A percentile compares a stretch with the other conserved stretches of the same genome.
These are phyloP conservation scores for Pandemis corylana DNA, from an alignment of 2,888 invertebrate species.

Conservation along the genomic window DNA sequence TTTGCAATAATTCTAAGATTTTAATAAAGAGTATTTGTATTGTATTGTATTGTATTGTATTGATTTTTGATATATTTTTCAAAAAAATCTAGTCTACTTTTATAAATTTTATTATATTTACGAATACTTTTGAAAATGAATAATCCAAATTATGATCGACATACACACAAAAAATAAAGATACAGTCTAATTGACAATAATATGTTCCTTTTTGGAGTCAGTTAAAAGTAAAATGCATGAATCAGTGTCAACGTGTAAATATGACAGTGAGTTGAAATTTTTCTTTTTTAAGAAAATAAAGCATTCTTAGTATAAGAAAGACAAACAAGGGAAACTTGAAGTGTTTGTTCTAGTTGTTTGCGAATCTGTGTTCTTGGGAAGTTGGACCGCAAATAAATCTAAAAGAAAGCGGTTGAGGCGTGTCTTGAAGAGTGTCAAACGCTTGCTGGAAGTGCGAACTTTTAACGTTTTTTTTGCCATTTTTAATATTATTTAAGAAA, in stretches of 20 bases:
- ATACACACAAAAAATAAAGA: too few species aligned
- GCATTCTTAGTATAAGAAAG: conserved; percentile 20
- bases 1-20: too few species aligned
- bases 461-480: neutral
- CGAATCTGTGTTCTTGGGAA: conserved; percentile 29
- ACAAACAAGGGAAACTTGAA: conserved; percentile 16
- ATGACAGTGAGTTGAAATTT: neutral
- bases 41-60: too few species aligned
- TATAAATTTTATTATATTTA: too few species aligned
- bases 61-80: too few species aligned
- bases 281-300: conserved; percentile 2
- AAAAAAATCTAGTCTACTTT: too few species aligned
- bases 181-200: too few species aligned
- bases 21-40: too few species aligned
- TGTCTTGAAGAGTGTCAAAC: conserved; percentile 25
- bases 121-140: too few species aligned
- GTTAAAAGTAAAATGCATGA: neutral
- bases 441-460: neutral
- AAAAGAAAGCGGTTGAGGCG: conserved; percentile 26
- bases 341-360: conserved; percentile 29
- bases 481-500: too few species aligned
- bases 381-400: conserved; percentile 36
- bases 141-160: too few species aligned
- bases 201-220: too few species aligned
- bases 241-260: neutral